A percentile compares a stretch with the other conserved stretches of the same genome.
phyloP scores from a whole-genome alignment of 2,888 invertebrate species.

The Leucophenga montana region DNA sequence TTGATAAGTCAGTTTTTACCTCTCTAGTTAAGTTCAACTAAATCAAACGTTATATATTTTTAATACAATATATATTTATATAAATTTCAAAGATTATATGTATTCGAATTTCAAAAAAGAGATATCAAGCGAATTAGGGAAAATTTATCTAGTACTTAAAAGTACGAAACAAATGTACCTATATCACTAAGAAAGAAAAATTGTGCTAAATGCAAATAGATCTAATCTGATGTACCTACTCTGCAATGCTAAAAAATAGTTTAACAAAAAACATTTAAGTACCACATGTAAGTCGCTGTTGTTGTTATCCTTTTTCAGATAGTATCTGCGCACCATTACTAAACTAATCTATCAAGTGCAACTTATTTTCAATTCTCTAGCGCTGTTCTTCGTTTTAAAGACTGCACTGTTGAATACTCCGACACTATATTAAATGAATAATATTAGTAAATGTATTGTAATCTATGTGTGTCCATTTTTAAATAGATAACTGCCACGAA shows the following conservation, averaged over 20 bases:
- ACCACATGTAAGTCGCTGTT: background rate
- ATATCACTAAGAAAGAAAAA: background rate
- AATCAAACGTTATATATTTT: background rate
- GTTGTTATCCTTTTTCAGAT: background rate
- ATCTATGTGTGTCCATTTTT: conserved; percentile 9
- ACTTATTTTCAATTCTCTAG: conserved; percentile 3
- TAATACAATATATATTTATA: background rate
- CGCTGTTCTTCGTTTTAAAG: conserved; percentile 2
- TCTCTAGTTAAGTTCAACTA: background rate
- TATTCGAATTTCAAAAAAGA: background rate
- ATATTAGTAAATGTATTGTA: background rate
- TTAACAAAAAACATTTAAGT: background rate
- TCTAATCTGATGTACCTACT: conserved; percentile 2
- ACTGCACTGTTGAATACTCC: conserved; percentile 15
- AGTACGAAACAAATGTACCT: conserved; percentile 13
- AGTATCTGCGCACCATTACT: background rate
- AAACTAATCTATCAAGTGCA: background rate
- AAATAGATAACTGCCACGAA: conserved; percentile 22
- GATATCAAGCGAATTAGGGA: conserved; percentile 24
- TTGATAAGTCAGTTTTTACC: too few relatives aligned
- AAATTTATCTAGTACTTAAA: conserved; percentile 15
- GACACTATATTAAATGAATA: background rate
- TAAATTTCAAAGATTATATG: background rate
- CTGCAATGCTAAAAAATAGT: background rate
- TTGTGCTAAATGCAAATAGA: background rate